Evolutionary conservation across 1,140 invertebrate species (phyloP).

Genomic region (Littorina saxatilis): DNA sequence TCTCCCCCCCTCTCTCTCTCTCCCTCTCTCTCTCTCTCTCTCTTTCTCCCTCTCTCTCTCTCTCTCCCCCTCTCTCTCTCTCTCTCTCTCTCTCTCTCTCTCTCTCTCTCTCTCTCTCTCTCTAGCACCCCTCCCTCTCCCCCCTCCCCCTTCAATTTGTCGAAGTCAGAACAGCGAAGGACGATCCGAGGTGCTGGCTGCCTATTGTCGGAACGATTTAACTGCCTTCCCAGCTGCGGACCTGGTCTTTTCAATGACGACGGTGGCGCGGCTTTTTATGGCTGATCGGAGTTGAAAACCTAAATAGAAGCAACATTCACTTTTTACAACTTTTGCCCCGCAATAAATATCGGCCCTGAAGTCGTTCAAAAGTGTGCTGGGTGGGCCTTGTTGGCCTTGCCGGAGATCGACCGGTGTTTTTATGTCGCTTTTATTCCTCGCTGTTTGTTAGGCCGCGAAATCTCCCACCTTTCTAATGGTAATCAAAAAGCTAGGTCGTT

Average conservation of each 20-base stretch:
- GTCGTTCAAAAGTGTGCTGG: not conserved
- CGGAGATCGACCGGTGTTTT: not conserved
- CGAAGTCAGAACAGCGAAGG: not conserved
- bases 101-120: too few species aligned
- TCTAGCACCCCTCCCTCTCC: not conserved
- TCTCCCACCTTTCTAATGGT: not conserved
- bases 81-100: not conserved
- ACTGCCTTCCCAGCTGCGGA: slow-evolving; percentile 10
- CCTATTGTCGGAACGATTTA: not conserved
- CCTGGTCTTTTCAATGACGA: not conserved
- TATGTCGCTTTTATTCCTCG: not conserved
- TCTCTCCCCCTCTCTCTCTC: not conserved
- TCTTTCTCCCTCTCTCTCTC: not conserved
- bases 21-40: slow-evolving; percentile 27
- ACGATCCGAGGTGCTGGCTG: not conserved
- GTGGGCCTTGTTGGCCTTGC: not conserved
- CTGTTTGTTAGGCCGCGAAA: not conserved
- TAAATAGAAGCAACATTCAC: slow-evolving; percentile 26
- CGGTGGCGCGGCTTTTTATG: not conserved
- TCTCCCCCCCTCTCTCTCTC: slow-evolving; percentile 16
- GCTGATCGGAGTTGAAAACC: slow-evolving; percentile 25
- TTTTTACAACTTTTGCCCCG: not conserved
- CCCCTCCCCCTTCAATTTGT: not conserved
- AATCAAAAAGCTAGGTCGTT: not conserved
- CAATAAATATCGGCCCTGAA: not conserved